Evolutionary conservation across 2,888 invertebrate species (phyloP).

Genomic region (Drosophila subsilvestris): DNA sequence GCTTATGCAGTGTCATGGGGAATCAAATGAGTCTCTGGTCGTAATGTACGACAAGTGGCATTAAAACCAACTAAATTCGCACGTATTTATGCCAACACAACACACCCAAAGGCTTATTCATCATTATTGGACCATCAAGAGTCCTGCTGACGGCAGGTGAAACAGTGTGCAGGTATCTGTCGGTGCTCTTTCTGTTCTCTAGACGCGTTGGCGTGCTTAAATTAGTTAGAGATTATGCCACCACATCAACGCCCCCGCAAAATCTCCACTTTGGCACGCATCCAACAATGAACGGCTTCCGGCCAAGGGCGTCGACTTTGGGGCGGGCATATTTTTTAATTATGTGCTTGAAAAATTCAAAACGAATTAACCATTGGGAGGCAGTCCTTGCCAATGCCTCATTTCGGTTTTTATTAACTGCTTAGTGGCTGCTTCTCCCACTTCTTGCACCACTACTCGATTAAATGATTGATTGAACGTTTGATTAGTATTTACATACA

Average conservation of each 20-base stretch:
- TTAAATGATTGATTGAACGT: not conserved
- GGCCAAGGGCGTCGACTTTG: not conserved
- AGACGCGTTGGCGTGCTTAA: constrained; percentile 25
- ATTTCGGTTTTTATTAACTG: not conserved
- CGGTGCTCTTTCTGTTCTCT: not conserved
- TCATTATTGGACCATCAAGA: constrained; percentile 1
- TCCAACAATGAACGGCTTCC: constrained; percentile 14
- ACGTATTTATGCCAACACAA: constrained; percentile 35
- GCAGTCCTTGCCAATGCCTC: not conserved
- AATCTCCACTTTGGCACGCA: constrained; percentile 40
- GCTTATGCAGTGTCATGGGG: too few species aligned
- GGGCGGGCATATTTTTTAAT: not conserved
- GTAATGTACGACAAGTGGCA: constrained; percentile 19
- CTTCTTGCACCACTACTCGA: not conserved
- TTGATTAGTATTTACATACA: too few species aligned
- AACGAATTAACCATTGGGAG: not conserved
- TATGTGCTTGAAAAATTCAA: not conserved
- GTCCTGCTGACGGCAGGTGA: constrained; percentile 7
- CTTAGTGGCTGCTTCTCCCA: not conserved
- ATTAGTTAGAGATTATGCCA: constrained; percentile 36
- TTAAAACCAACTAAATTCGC: constrained; percentile 28
- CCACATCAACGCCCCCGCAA: constrained; percentile 29
- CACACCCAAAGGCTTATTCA: constrained; percentile 2
- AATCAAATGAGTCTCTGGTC: not conserved
- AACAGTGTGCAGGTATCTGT: constrained; percentile 9